Evolutionary conservation across 2,113 vertebrate species (phyloP).

Genomic region (Lepus europaeus): DNA sequence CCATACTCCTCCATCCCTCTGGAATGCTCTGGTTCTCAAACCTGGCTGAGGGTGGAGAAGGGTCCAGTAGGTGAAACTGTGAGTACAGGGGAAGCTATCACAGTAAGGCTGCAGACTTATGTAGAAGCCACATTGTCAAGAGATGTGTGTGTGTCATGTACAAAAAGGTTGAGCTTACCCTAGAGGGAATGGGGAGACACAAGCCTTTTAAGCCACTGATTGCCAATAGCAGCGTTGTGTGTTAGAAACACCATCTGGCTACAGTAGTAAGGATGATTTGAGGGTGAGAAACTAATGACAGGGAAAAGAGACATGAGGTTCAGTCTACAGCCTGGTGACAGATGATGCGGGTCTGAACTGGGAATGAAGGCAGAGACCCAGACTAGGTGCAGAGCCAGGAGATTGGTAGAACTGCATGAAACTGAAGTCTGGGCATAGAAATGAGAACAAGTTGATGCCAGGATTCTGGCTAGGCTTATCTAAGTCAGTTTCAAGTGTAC

Average conservation of each 20-base stretch:
- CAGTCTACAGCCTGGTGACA: background rate
- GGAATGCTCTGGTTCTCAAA: background rate
- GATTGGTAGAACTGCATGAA: background rate
- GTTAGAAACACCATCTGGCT: background rate
- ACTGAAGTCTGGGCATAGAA: background rate
- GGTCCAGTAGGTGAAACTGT: background rate
- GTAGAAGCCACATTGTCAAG: background rate
- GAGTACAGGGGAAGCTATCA: background rate
- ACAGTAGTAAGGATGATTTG: background rate
- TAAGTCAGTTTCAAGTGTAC: background rate
- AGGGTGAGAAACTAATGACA: background rate
- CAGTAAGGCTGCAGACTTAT: background rate
- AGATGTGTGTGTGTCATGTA: no score
- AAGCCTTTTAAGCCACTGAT: constrained; percentile 22
- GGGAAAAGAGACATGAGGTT: background rate
- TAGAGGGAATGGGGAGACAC: background rate
- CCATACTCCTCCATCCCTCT: background rate
- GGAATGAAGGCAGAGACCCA: background rate
- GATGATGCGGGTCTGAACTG: background rate
- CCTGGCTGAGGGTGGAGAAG: background rate
- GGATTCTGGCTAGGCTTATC: background rate
- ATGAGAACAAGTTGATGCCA: background rate
- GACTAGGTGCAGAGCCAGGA: background rate
- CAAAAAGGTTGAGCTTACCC: background rate
- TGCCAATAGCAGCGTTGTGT: background rate